Conservation (phyloP, 2,797 vertebrate species). For the Crypturellus tataupa region DNA sequence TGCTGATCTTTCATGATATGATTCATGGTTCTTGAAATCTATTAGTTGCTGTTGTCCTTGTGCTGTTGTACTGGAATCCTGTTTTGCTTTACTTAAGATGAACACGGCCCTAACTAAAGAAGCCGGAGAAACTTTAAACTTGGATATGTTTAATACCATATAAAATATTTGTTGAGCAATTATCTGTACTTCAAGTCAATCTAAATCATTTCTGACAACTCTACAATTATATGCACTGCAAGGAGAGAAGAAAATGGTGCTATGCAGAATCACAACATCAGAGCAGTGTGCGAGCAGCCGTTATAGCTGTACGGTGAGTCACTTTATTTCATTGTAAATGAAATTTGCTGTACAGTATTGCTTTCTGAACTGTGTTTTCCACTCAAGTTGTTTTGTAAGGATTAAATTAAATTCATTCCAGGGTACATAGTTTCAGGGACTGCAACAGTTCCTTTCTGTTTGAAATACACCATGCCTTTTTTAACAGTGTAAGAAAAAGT, state of each 20-base stretch:
- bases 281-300: constrained; percentile 30
- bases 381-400: constrained; percentile 76
- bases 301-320: constrained; percentile 33
- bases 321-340: constrained; percentile 76
- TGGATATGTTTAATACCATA: background rate
- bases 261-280: constrained; percentile 62
- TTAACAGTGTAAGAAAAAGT: constrained; percentile 63
- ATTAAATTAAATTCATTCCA: constrained; percentile 79
- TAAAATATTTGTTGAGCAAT: constrained; percentile 37
- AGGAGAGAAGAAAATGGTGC: constrained; percentile 57
- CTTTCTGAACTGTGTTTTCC: constrained; percentile 75
- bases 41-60: background rate
- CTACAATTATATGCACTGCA: constrained; percentile 52
- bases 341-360: constrained; percentile 57
- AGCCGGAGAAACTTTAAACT: background rate
- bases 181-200: constrained; percentile 53
- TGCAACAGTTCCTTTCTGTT: constrained; percentile 62
- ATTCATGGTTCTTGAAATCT: background rate
- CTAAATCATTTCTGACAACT: constrained; percentile 66
- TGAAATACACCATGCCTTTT: constrained; percentile 61
- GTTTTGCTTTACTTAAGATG: background rate
- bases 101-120: background rate
- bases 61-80: background rate
- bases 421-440: constrained; percentile 54
- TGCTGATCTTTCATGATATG: background rate